Conservation (phyloP, 2,797 vertebrate species). For the Eospalax fontanierii region DNA sequence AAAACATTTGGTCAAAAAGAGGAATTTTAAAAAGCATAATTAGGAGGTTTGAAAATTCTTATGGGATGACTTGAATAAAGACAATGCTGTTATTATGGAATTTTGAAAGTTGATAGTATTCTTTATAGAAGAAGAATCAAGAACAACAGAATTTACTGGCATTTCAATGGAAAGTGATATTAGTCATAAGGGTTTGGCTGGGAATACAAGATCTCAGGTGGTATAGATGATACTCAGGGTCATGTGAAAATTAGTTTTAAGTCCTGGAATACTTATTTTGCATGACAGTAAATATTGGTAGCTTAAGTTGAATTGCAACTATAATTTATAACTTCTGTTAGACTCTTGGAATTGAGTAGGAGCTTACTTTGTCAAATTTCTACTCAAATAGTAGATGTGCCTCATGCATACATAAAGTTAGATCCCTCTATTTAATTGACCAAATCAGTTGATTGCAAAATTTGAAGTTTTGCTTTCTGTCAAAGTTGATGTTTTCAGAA, state of each 20-base stretch:
- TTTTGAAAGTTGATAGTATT: slow-evolving; percentile 39
- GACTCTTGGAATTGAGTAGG: background rate
- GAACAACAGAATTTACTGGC: background rate
- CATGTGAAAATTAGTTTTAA: slow-evolving; percentile 24
- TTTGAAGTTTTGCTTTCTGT: slow-evolving; percentile 57
- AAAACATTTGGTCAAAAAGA: slow-evolving; percentile 64
- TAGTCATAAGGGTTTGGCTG: slow-evolving; percentile 38
- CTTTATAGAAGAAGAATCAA: background rate
- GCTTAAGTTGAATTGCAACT: slow-evolving; percentile 51
- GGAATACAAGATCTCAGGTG: slow-evolving; percentile 17
- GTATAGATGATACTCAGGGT: background rate
- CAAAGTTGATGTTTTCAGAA: slow-evolving; percentile 18
- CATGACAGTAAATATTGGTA: background rate
- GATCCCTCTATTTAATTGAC: background rate
- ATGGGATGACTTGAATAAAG: slow-evolving; percentile 45
- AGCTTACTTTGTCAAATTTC: slow-evolving; percentile 13
- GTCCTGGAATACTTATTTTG: slow-evolving; percentile 52
- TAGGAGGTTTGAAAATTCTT: slow-evolving; percentile 15
- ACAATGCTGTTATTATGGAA: background rate
- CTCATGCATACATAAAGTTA: background rate
- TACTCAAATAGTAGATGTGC: background rate
- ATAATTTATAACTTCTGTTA: slow-evolving; percentile 26
- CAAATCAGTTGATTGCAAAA: slow-evolving; percentile 43
- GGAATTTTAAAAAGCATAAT: slow-evolving; percentile 18
- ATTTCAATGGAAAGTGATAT: slow-evolving; percentile 42